Conservation (phyloP, 2,888 invertebrate genomes). For the Neelides folsomi region DNA sequence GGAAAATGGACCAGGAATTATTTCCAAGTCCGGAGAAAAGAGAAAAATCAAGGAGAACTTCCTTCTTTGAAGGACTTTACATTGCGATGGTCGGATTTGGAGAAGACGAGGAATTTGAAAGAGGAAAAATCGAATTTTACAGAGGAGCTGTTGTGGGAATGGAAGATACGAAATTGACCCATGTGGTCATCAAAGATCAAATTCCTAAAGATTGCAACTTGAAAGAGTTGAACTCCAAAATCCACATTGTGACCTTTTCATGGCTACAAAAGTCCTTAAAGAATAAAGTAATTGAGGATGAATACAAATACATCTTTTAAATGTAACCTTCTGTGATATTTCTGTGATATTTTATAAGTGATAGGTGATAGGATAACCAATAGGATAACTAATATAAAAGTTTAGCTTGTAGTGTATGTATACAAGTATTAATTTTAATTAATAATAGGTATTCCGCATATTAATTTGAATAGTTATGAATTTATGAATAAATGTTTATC, state of each 20-base stretch:
- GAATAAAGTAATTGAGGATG: slow-evolving; percentile 12
- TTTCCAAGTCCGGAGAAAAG: slow-evolving; percentile 6
- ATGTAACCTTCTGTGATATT: too few relatives aligned
- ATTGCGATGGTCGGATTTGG: not conserved
- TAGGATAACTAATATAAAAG: too few relatives aligned
- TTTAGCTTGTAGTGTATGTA: too few relatives aligned
- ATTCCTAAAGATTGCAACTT: slow-evolving; percentile 5
- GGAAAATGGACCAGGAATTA: not conserved
- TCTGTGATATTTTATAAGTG: too few relatives aligned
- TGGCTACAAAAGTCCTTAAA: slow-evolving; percentile 22
- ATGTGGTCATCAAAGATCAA: slow-evolving; percentile 14
- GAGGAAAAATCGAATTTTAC: slow-evolving; percentile 15
- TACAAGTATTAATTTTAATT: too few relatives aligned
- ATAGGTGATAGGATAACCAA: too few relatives aligned
- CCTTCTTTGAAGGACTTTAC: not conserved
- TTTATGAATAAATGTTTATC: too few relatives aligned
- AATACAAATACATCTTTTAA: slow-evolving; percentile 3
- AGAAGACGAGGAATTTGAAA: not conserved
- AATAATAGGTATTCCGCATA: too few relatives aligned
- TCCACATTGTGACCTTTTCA: slow-evolving; percentile 15
- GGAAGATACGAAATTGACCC: slow-evolving; percentile 9
- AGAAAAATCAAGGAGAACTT: not conserved
- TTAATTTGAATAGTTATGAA: too few relatives aligned
- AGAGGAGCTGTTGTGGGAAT: slow-evolving; percentile 17
- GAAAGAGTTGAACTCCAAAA: slow-evolving; percentile 2